A percentile compares a stretch with the other conserved stretches of the same genome.
These are phyloP conservation scores for Bicyclus anynana DNA, from an alignment of 1,140 invertebrate species.

Conservation along the genomic window DNA sequence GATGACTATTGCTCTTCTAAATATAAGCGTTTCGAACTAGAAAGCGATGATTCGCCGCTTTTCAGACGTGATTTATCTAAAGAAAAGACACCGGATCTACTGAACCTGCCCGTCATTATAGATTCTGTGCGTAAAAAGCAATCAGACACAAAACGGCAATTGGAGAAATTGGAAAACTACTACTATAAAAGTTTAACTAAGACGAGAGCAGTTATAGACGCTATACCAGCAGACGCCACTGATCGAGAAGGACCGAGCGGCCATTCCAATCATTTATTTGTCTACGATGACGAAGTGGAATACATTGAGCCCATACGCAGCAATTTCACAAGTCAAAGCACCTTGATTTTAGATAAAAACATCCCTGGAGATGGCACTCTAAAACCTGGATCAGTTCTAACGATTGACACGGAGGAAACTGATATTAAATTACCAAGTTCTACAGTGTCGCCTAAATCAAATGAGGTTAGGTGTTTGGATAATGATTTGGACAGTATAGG, in stretches of 20 bases:
- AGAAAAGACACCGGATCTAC: conserved; percentile 64
- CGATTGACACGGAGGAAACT: conserved; percentile 63
- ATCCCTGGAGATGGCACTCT: conserved; percentile 31
- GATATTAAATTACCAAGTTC: conserved; percentile 67
- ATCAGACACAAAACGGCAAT: conserved; percentile 62
- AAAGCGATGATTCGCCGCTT: conserved; percentile 72
- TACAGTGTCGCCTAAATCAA: conserved; percentile 58
- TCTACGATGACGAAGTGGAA: conserved; percentile 66
- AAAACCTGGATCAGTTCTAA: conserved; percentile 56
- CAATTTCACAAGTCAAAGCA: conserved; percentile 70
- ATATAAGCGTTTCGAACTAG: conserved; percentile 73
- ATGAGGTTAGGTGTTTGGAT: conserved; percentile 37
- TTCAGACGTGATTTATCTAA: conserved; percentile 50
- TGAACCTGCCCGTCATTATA: conserved; percentile 69
- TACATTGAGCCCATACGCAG: conserved; percentile 70
- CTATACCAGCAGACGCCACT: conserved; percentile 64
- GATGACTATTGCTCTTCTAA: conserved; percentile 75
- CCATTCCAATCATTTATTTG: conserved; percentile 56
- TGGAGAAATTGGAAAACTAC: conserved; percentile 74
- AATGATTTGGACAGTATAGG: conserved; percentile 65
- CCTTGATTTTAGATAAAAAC: conserved; percentile 63
- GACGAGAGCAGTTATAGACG: conserved; percentile 60
- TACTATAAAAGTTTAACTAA: conserved; percentile 68
- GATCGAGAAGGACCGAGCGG: conserved; percentile 57
- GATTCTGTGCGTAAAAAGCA: conserved; percentile 64